Conservation (phyloP, 2,797 vertebrate genomes). For the Pteronotus mesoamericanus region DNA sequence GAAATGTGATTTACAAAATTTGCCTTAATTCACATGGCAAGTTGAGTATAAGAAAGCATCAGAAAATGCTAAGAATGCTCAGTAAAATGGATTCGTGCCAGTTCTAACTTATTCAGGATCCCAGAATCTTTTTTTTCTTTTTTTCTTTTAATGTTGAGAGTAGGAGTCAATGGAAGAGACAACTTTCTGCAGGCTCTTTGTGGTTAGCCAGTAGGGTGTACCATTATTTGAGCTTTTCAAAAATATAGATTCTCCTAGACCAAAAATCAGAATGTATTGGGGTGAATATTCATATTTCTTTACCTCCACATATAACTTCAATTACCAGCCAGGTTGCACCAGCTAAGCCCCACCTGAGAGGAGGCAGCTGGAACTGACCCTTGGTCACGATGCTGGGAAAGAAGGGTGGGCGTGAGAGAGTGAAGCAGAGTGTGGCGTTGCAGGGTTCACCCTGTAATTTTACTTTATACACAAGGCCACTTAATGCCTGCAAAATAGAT, state of each 20-base stretch:
- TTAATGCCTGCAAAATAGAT: background rate
- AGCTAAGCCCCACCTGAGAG: background rate
- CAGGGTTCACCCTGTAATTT: background rate
- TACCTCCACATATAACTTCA: background rate
- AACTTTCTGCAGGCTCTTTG: background rate
- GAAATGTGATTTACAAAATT: background rate
- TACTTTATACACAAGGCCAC: background rate
- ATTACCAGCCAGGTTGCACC: background rate
- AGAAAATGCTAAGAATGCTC: background rate
- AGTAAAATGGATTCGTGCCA: background rate
- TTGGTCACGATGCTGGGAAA: background rate
- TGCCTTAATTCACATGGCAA: background rate
- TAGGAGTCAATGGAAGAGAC: background rate
- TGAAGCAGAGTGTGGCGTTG: background rate
- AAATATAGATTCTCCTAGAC: background rate
- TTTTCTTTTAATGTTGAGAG: background rate
- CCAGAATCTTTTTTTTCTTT: background rate
- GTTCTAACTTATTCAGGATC: background rate
- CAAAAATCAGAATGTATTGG: background rate
- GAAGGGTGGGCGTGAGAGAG: background rate
- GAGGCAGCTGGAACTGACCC: background rate
- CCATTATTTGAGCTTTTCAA: background rate
- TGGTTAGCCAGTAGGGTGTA: background rate
- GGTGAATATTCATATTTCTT: background rate
- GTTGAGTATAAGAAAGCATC: background rate